These are phyloP conservation scores for Antechinus stuartii DNA, from an alignment of 2,113 vertebrate genomes.

Conservation along the genomic window DNA sequence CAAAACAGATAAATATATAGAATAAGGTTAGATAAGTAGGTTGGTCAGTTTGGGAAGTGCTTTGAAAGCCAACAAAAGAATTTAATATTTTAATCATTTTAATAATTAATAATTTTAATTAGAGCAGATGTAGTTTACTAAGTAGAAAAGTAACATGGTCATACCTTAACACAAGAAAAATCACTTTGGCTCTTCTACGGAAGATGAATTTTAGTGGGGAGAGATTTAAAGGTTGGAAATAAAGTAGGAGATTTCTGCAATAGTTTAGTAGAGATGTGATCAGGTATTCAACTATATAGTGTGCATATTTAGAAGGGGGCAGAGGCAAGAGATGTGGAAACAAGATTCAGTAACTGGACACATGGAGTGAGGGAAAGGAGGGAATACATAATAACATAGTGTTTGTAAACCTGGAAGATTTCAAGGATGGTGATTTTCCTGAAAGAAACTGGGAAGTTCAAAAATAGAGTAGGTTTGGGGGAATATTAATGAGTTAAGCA, in stretches of 20 bases:
- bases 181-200: not conserved
- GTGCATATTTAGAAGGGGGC: no score
- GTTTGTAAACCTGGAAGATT: no score
- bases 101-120: not conserved
- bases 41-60: not conserved
- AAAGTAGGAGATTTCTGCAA: not conserved
- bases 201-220: not conserved
- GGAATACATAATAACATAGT: not conserved
- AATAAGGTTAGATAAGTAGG: not conserved
- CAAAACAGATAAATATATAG: not conserved
- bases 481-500: no score
- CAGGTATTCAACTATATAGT: not conserved
- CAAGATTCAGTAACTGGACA: not conserved
- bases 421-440: no score
- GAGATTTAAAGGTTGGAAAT: not conserved
- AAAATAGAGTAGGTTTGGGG: no score
- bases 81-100: not conserved
- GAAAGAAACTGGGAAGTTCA: no score
- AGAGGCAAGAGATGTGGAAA: not conserved
- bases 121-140: not conserved
- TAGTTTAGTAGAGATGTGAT: not conserved
- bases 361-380: not conserved
- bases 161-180: not conserved
- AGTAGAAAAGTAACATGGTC: not conserved
- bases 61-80: not conserved